Conservation (phyloP, 2,888 invertebrate species). For the Scelioninae gen. 2 region DNA sequence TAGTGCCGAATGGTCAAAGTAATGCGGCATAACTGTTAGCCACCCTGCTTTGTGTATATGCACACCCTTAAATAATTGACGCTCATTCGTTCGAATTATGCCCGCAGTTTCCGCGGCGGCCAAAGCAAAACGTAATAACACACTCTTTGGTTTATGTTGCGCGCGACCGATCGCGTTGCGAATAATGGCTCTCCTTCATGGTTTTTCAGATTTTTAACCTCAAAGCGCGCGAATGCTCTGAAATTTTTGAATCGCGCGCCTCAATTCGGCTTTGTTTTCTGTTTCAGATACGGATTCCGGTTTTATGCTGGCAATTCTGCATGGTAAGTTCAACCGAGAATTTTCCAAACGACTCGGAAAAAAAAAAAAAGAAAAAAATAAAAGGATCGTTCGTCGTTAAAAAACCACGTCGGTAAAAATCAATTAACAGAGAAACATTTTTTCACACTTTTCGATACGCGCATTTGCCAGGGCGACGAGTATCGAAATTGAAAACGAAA, state of each 20-base stretch:
- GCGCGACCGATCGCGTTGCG: slow-evolving; percentile 22
- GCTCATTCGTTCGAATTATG: slow-evolving; percentile 72
- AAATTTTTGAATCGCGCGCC: no score
- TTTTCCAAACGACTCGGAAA: no score
- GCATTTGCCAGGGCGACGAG: no score
- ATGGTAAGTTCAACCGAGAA: slow-evolving; percentile 63
- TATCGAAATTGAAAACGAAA: no score
- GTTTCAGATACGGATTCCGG: slow-evolving; percentile 69
- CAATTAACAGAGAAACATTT: no score
- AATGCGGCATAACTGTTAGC: slow-evolving; percentile 55
- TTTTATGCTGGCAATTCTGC: slow-evolving; percentile 71
- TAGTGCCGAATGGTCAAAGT: slow-evolving; percentile 59
- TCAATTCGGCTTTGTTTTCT: slow-evolving; percentile 42
- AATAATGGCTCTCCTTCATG: slow-evolving; percentile 16
- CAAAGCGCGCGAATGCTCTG: no score
- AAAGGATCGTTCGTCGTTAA: no score
- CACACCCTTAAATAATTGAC: slow-evolving; percentile 72
- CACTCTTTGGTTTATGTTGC: slow-evolving; percentile 47
- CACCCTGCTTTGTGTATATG: slow-evolving; percentile 69
- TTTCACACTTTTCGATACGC: no score
- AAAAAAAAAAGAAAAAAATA: no score
- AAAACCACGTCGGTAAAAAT: no score
- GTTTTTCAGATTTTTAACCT: no score
- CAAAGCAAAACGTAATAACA: slow-evolving; percentile 71
- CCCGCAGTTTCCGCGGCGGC: slow-evolving; percentile 68